Base-by-base conservation (phyloP, 2,888 invertebrate species). In the Cantharis nigra region DNA sequence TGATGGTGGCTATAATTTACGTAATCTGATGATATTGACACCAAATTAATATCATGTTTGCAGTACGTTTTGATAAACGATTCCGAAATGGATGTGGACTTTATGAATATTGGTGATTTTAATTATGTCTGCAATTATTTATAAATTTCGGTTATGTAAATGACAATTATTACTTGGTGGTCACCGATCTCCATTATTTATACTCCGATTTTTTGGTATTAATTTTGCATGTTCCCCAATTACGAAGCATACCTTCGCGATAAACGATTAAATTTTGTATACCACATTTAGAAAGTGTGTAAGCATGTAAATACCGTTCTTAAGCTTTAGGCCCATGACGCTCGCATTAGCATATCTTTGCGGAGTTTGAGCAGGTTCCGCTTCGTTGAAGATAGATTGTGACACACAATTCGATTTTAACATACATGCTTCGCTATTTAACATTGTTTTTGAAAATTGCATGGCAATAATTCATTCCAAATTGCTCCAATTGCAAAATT, bases 21-120 rank as follows among this genome's bases (percentile, higher is more conserved):
- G 83, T 79, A 83, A 84, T 84, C 83, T 82, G 83, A 83, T 84
- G 83, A 83, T 82, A 84, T 83, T 83, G 84, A 84, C 84, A 82
- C 83, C 82, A 81, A 83, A 84, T 84, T 84, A 83, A 84, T 84
- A 82, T 81, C 81, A 79, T 80, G 81, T 82, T 81, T 79, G 78
- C 79, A 79, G 79, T 73, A 77, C 72, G 75, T 79, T 81, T 80
- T 84, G 84, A 83, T 80, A 81, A 81, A 83, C 80, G 84, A 81
- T 81, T 84, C 81, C 81, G 82, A 83, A 84, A 83, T 83, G 81
- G 81, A 78, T 81, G 70, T 70, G 78, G 79, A 81, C 81, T 83
- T 81, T 82, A 83, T 82, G 83, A 83, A 82, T 83, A 83, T 81
- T 83, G 83, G 79, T 79, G 71, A 79, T 83, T 84, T 84, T 83